Conservation (phyloP, 1,140 invertebrate genomes). For the Drosophila malerkotliana region DNA sequence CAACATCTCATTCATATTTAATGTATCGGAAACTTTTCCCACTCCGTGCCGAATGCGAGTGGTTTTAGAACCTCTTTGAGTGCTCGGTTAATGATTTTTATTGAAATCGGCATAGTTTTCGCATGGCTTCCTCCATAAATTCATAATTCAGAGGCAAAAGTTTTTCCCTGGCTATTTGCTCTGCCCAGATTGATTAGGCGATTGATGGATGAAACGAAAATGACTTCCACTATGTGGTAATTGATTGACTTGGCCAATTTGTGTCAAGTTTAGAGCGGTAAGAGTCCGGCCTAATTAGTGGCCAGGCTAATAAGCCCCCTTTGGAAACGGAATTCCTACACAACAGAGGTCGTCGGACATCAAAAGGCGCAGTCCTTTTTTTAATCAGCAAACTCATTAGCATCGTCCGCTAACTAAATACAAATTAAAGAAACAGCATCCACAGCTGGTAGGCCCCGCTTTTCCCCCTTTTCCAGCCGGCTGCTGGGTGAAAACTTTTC, state of each 20-base stretch:
- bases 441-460: slow-evolving; percentile 17
- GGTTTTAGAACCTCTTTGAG: slow-evolving; percentile 17
- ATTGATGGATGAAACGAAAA: slow-evolving; percentile 33
- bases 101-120: slow-evolving; percentile 53
- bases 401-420: slow-evolving; percentile 51
- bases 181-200: slow-evolving; percentile 49
- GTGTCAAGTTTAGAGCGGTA: neutral
- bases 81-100: slow-evolving; percentile 57
- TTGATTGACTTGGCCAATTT: slow-evolving; percentile 23
- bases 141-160: slow-evolving; percentile 47
- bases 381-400: slow-evolving; percentile 74
- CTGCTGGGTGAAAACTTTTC: slow-evolving; percentile 53
- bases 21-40: slow-evolving; percentile 57
- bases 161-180: slow-evolving; percentile 26
- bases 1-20: slow-evolving; percentile 57
- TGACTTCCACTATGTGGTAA: slow-evolving; percentile 29
- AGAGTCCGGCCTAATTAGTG: neutral
- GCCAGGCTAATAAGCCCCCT: slow-evolving; percentile 2
- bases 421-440: slow-evolving; percentile 55
- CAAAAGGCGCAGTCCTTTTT: slow-evolving; percentile 27
- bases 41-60: slow-evolving; percentile 10
- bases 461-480: slow-evolving; percentile 6
- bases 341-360: slow-evolving; percentile 21
- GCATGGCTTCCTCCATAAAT: slow-evolving; percentile 41
- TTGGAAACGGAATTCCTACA: slow-evolving; percentile 4